Conservation (phyloP, 1,140 invertebrate genomes). For the Aphis craccivora region DNA sequence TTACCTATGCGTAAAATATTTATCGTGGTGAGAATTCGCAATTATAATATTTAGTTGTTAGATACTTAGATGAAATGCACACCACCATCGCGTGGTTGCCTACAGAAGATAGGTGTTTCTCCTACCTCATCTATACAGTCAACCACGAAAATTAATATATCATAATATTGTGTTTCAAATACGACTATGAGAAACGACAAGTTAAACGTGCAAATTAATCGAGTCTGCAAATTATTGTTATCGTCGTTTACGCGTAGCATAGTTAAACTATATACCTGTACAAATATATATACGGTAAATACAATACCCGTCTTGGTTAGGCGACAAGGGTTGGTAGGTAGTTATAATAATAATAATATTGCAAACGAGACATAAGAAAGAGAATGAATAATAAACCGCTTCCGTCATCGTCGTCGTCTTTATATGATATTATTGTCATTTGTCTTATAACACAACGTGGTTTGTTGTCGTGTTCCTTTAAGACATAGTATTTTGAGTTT, state of each 20-base stretch:
- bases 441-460: not conserved
- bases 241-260: not conserved
- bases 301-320: not conserved
- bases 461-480: not conserved
- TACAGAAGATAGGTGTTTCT: not conserved
- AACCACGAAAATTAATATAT: not conserved
- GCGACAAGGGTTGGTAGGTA: not conserved
- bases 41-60: not conserved
- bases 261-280: not conserved
- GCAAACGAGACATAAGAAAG: not conserved
- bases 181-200: not conserved
- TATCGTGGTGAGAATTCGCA: not conserved
- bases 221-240: not conserved
- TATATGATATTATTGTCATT: not conserved
- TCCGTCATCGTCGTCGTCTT: not conserved
- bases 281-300: not conserved
- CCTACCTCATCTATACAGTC: not conserved
- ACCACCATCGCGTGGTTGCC: not conserved
- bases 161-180: constrained; percentile 6
- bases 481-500: not conserved
- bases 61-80: not conserved
- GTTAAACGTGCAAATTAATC: not conserved
- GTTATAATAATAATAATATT: not conserved
- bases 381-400: not conserved
- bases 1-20: not conserved